These are phyloP conservation scores for Tenthredo distinguenda DNA, from an alignment of 2,888 invertebrate genomes.

Conservation along the genomic window DNA sequence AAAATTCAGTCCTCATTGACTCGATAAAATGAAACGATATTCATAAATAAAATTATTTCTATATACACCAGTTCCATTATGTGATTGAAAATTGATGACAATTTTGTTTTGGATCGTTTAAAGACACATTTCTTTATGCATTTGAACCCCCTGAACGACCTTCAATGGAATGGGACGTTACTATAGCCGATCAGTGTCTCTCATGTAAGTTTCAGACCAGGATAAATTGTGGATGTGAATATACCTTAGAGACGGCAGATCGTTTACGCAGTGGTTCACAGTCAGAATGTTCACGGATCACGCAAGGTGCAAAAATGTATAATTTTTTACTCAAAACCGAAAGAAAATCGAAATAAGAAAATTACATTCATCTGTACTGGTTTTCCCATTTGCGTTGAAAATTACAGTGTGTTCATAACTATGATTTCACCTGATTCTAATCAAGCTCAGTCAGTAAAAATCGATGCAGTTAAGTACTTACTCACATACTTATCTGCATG, in stretches of 20 bases:
- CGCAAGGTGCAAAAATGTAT: not conserved
- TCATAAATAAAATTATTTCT: no score
- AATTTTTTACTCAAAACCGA: not conserved
- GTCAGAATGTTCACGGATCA: not conserved
- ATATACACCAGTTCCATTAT: no score
- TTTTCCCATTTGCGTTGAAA: no score
- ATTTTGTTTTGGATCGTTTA: not conserved
- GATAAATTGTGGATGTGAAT: not conserved
- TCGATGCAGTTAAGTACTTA: not conserved
- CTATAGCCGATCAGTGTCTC: not conserved
- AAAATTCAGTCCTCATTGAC: not conserved
- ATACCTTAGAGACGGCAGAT: not conserved
- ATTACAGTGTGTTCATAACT: not conserved
- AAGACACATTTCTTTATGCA: not conserved
- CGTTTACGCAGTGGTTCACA: not conserved
- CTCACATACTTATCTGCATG: not conserved
- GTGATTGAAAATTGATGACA: not conserved
- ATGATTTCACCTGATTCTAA: not conserved
- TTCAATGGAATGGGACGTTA: not conserved
- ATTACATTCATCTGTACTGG: not conserved
- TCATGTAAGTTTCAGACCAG: not conserved
- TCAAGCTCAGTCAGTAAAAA: not conserved
- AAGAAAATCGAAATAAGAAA: not conserved
- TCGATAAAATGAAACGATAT: no score
- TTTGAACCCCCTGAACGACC: not conserved